phyloP scores from a whole-genome alignment of 2,797 vertebrate genomes.

The Hyperoplus lanceolatus region DNA sequence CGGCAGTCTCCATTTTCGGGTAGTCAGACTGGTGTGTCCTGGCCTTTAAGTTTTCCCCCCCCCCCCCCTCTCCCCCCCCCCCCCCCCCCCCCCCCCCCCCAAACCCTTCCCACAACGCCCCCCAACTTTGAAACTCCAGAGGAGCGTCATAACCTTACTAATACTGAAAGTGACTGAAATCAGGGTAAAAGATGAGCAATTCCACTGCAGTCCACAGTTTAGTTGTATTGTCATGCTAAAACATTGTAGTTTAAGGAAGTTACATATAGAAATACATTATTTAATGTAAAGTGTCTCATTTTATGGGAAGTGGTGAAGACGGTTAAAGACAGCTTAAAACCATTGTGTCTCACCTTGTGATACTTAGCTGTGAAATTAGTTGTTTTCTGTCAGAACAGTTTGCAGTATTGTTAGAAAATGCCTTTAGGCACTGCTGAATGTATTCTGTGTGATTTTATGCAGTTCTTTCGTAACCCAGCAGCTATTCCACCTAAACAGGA shows the following conservation, averaged over 20 bases:
- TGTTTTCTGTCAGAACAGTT: slow-evolving; percentile 37
- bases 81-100: too few relatives aligned
- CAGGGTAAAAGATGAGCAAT: not conserved
- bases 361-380: slow-evolving; percentile 38
- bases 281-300: slow-evolving; percentile 4
- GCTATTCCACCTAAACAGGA: slow-evolving; percentile 35
- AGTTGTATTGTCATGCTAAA: not conserved
- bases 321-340: slow-evolving; percentile 14
- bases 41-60: too few relatives aligned
- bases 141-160: slow-evolving; percentile 17
- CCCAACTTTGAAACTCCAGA: slow-evolving; percentile 36
- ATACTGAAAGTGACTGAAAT: slow-evolving; percentile 16
- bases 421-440: slow-evolving; percentile 46
- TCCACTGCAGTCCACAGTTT: not conserved
- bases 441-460: slow-evolving; percentile 38
- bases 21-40: too few relatives aligned
- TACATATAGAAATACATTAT: not conserved
- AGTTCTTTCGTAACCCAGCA: slow-evolving; percentile 44
- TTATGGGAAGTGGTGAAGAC: slow-evolving; percentile 12
- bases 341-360: slow-evolving; percentile 19
- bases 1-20: too few relatives aligned
- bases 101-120: too few relatives aligned
- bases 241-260: slow-evolving; percentile 2
- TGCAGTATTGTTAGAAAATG: slow-evolving; percentile 49
- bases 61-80: too few relatives aligned